These are phyloP conservation scores for Lithophane leautieri DNA, from an alignment of 2,888 invertebrate genomes.

Conservation along the genomic window DNA sequence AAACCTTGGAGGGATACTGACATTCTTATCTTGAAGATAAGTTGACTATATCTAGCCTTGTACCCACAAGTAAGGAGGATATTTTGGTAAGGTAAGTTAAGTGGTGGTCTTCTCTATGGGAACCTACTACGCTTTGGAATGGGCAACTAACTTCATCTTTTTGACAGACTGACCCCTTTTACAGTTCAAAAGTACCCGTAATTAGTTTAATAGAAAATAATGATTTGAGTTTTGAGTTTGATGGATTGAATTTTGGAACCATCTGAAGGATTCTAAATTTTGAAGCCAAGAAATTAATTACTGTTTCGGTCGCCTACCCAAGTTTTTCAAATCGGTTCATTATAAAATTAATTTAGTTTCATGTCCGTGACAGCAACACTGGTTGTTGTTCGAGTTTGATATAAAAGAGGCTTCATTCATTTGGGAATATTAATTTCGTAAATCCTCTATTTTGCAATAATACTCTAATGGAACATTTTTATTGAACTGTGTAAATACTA, in stretches of 20 bases:
- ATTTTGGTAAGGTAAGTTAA: neutral
- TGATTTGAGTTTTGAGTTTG: too few species aligned
- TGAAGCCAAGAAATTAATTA: neutral
- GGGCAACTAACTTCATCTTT: too few species aligned
- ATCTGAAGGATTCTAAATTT: neutral
- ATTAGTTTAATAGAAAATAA: too few species aligned
- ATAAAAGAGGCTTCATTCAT: constrained; percentile 10
- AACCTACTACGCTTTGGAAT: too few species aligned
- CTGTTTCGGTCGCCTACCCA: neutral
- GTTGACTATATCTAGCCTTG: neutral
- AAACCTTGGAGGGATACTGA: neutral
- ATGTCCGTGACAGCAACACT: constrained; percentile 18
- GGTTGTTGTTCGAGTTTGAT: neutral
- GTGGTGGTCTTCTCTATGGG: neutral
- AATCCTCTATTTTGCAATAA: too few species aligned
- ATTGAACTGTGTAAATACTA: neutral
- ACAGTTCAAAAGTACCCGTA: too few species aligned
- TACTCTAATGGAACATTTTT: neutral
- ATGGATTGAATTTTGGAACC: neutral
- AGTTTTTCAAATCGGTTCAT: neutral
- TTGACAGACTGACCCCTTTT: too few species aligned
- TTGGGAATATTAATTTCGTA: neutral
- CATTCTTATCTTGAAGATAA: constrained; percentile 17
- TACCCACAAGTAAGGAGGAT: neutral
- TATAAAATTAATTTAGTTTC: constrained; percentile 16